Evolutionary conservation across 2,888 invertebrate genomes (phyloP).

Genomic region (Pimpla rufipes): DNA sequence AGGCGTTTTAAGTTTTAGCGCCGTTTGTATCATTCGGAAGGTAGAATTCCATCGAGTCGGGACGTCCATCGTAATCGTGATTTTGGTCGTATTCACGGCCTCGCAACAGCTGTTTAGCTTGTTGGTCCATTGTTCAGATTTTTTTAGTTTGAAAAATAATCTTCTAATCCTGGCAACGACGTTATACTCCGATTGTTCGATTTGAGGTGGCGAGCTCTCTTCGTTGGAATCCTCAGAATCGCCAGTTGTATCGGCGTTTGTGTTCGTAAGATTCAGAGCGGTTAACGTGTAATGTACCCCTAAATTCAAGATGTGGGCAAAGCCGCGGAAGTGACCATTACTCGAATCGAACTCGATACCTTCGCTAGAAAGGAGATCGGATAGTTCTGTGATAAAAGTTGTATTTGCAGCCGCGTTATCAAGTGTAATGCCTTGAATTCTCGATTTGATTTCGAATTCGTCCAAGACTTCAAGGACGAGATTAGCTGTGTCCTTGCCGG

Average conservation of each 20-base stretch:
- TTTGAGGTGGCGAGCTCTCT: too few species aligned
- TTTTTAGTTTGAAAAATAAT: conserved; percentile 47
- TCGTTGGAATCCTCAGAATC: not conserved
- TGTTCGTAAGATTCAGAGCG: too few species aligned
- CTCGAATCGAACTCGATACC: conserved; percentile 21
- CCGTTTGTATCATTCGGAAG: conserved; percentile 27
- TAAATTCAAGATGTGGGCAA: conserved; percentile 57
- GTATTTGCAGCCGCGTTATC: conserved; percentile 50
- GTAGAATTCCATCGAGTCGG: too few species aligned
- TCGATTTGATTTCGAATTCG: conserved; percentile 29
- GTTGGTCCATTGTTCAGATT: conserved; percentile 48
- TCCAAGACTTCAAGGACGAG: conserved; percentile 34
- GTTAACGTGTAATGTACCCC: conserved; percentile 48
- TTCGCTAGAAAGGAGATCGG: conserved; percentile 10
- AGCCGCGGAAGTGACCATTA: conserved; percentile 38
- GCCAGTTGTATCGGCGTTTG: too few species aligned
- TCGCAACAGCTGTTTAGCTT: conserved; percentile 43
- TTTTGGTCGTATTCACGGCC: conserved; percentile 10
- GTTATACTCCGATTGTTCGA: conserved; percentile 14
- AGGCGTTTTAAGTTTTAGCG: not conserved
- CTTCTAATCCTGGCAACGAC: conserved; percentile 38
- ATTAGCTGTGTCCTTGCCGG: conserved; percentile 53
- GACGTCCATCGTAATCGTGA: conserved; percentile 49
- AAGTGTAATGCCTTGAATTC: conserved; percentile 37
- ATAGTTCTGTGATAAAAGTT: conserved; percentile 36